Base-by-base conservation (phyloP, 2,888 invertebrate species). In the Colostygia pectinataria region DNA sequence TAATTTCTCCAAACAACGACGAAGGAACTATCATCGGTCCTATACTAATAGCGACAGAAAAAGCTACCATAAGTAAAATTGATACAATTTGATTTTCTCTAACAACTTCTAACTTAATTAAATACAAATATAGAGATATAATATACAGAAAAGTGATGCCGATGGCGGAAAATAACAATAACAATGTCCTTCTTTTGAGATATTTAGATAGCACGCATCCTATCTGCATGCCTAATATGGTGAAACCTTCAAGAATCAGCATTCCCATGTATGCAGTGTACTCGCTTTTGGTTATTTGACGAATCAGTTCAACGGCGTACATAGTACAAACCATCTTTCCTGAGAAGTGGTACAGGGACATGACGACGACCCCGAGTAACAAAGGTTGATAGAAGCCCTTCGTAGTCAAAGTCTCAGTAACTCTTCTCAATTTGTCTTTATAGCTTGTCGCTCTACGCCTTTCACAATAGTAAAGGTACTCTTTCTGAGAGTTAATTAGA, bases 231-330 rank as follows among this genome's bases (percentile, higher is more conserved):
- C 79, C 76, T 1, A 75, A 52, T 31, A 83, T 74, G n/a, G 80
- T 82, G 1, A 81, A 68, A 2, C 77, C 82, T 31, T 83, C 83
- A 38, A 83, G 61, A 37, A 83, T 70, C 6, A 83, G 61, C 83
- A 83, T 83, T 2, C 73, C 77, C 2, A 61, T 71, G 10, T 77
- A 81, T 0, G 80, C 77, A 0, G 74, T 66, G 1, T 59, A 53
- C 48, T 81, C 77, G 14, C 67, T 72, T 2, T 57, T 51, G 0
- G 80, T 78, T 18, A 83, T 77, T 54, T 71, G 59, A 9, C 56
- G 68, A 10, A 80, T 69, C 28, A 83, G 62, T 51, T 77, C 77
- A 28, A 83, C 61, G 2, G 77, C 73, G 41, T 78, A 83, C 53
- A 79, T 70, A 23, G 69, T 72, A 38, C 70, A 75, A 2, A 75